Evolutionary conservation across 1,140 invertebrate species (phyloP), one percentile per base, ranked within the genome.

Genomic region (Pogonomyrmex barbatus): DNA sequence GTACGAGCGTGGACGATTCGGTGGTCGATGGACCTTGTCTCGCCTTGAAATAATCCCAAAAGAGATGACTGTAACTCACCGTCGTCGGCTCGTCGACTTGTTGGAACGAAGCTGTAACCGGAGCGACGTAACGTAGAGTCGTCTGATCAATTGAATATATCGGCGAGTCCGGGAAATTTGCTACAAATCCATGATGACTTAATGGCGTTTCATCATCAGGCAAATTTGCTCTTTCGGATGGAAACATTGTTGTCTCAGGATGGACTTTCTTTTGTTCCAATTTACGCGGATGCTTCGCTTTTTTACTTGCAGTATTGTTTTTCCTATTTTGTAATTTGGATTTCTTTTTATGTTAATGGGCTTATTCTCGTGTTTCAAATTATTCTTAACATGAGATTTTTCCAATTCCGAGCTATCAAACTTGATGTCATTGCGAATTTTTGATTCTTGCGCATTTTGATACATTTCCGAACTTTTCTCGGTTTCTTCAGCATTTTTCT

Each of bases 21-120:
- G 71, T 60, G 2, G 70, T 82, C 9, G 62, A 68, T 17, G 87
- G 86, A 56, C 81, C 90, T 77, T 89, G 83, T 52, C 73, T 86
- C 14, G 90, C 75, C 60, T 91, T 91, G 14, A 91, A 94, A 42
- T 91, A 92, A 36, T 93, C 67, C 92, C 93, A 93, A 24, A 93
- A 88, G 5, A 92, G 14, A n/a, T 91, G 62, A 6, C 88, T 67
- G 17, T 89, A 89, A 17, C 58, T 90, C 2, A 88, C 17, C 2
- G 87, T 88, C 10, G 63, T 79, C 12, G 91, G 84, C 12, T 85
- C 62, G 24, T 63, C 65, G 4, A 8, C 17, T 24, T 24, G 12
- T 30, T 6, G 58, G 0, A 67, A 58, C n/a, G 60, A 36, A 10
- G 42, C 42, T 14, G 30, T 10, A 1, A 50, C 33, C 4, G 42